Percentiles rank a stretch among this genome's conserved stretches.
phyloP scores from a whole-genome alignment of 2,797 vertebrate genomes.

The Simalia tracyae region DNA sequence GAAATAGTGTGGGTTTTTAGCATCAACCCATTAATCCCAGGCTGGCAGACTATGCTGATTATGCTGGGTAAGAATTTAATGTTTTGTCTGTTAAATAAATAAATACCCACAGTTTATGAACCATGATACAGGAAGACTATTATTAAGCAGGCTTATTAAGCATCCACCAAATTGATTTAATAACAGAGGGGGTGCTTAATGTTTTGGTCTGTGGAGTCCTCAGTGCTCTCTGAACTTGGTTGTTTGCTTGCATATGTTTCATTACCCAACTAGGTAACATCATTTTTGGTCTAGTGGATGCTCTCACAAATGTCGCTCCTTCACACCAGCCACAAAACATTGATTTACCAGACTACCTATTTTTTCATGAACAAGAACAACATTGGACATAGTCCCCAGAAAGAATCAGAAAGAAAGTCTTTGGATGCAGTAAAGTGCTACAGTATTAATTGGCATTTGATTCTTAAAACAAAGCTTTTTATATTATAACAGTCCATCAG shows the following conservation, averaged over 20 bases:
- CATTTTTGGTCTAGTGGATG: background rate
- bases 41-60: conserved; percentile 53
- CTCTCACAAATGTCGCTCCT: background rate
- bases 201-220: background rate
- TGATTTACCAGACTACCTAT: background rate
- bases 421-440: background rate
- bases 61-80: conserved; percentile 55
- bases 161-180: background rate
- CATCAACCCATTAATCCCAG: conserved; percentile 53
- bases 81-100: conserved; percentile 29
- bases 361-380: background rate
- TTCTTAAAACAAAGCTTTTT: background rate
- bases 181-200: background rate
- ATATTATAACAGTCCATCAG: background rate
- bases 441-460: background rate
- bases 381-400: background rate
- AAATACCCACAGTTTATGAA: conserved; percentile 29
- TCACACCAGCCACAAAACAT: background rate
- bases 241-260: background rate
- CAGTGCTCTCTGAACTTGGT: background rate
- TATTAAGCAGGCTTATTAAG: conserved; percentile 24
- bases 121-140: conserved; percentile 51
- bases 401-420: background rate
- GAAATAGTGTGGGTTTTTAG: conserved; percentile 45
- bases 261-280: background rate